phyloP scores from a whole-genome alignment of 2,797 vertebrate genomes.

The Rhynchotus rufescens region DNA sequence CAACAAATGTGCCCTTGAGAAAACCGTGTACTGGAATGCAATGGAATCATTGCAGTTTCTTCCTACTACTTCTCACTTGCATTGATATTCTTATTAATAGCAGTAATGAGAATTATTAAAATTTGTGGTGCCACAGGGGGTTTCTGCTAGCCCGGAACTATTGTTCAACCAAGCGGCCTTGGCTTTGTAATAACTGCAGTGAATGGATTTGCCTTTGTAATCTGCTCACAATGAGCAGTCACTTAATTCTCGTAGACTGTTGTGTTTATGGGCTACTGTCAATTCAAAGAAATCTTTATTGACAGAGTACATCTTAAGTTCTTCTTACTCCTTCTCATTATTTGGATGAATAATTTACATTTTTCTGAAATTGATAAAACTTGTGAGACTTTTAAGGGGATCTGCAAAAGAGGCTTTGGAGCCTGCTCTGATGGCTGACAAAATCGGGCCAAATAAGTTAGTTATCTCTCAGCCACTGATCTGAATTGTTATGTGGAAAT shows the following conservation, averaged over 20 bases:
- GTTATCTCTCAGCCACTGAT: not conserved
- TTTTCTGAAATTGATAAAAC: not conserved
- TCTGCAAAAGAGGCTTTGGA: not conserved
- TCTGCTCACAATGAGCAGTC: not conserved
- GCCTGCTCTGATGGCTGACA: not conserved
- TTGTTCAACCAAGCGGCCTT: constrained; percentile 77
- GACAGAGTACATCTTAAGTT: not conserved
- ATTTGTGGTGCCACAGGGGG: constrained; percentile 65
- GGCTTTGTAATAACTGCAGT: not conserved
- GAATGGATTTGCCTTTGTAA: constrained; percentile 11
- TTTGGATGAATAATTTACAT: not conserved
- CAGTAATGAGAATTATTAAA: constrained; percentile 25
- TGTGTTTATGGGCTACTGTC: constrained; percentile 86
- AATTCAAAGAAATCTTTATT: constrained; percentile 73
- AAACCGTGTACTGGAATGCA: constrained; percentile 13
- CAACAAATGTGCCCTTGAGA: constrained; percentile 74
- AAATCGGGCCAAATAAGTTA: not conserved
- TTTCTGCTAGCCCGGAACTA: constrained; percentile 80
- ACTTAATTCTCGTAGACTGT: constrained; percentile 78
- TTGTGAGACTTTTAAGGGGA: not conserved
- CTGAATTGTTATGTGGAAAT: not conserved
- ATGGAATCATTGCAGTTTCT: not conserved
- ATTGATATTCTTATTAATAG: constrained; percentile 28
- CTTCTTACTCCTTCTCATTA: not conserved
- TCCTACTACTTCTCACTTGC: constrained; percentile 13